Evolutionary conservation across 2,888 invertebrate genomes (phyloP), one percentile per base, ranked within the genome.

Genomic region (Gastrophysa polygoni): DNA sequence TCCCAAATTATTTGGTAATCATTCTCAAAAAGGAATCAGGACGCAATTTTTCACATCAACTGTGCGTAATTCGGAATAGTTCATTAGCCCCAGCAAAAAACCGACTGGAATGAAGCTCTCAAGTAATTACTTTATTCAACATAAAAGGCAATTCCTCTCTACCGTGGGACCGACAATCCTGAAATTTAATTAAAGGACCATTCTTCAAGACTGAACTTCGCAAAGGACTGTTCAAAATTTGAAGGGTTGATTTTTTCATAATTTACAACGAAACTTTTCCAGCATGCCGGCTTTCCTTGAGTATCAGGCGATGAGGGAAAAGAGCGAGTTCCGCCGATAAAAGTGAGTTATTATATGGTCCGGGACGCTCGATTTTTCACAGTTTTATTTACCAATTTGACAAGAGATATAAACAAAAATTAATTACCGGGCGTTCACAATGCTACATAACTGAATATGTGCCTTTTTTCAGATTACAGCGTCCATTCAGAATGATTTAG

Each of bases 381-480:
- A 61, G 57, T 67, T 67, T 64, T 62, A 67, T 64, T 67, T 64
- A 64, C 64, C 64, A 61, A 62, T 67, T 67, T 63, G 67, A 64
- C 64, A 59, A 38, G 61, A 62, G 62, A 67, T 64, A 64, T 67
- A 64, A 67, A 61, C 64, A 61, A 50, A 57, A 67, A 64, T 64
- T 67, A 67, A 64, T 67, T 62, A 62, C 60, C 34, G 18, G 28
- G 21, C 52, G 38, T 38, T 48, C 48, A 52, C 51, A 58, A 58
- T 24, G 58, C 49, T 28, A 50, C 54, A 55, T 61, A 59, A 59
- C 61, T 61, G 57, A 61, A 61, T 57, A 57, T 61, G 47, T 52
- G 56, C 50, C 18, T 44, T 62, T 58, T 62, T 57, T 11, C 43
- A 57, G 57, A 57, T 57, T 57, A 57, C 17, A 24, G 48, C 57